Evolutionary conservation across 2,113 vertebrate genomes (phyloP), one percentile per base, ranked within the genome.

Genomic region (Atlantisia rogersi): DNA sequence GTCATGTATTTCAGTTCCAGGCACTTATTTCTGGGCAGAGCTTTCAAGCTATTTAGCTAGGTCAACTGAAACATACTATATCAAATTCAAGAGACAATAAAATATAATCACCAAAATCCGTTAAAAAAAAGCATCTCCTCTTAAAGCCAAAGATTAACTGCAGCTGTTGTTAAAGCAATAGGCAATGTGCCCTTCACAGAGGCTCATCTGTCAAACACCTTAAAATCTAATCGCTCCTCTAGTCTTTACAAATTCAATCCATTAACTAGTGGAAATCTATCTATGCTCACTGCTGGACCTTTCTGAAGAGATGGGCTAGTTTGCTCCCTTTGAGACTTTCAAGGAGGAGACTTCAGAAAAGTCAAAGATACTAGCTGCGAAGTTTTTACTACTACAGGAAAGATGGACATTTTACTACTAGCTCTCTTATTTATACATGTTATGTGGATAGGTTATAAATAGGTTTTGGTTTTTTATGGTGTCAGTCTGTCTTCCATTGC

Each of bases 111-210:
- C 18, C 10, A 84, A 86, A 87, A 82, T 52, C 42, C 40, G 24
- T 48, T 25, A 79, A 68, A 76, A 56, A 46, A 26, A 22, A 4
- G 1, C 9, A 31, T 25, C 16, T 39, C 22, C 15, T 81, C 35
- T 44, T 81, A 77, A 90, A 90, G 46, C 46, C 75, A 88, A 89
- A 88, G 86, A 94, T 88, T 88, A 94, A 84, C 52, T 68, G 14
- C 4, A 22, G 9, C 28, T 68, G 16, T 64, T 95, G 82, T 68
- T 92, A 91, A 93, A 95, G 55, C 58, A 94, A 82, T 77, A 82
- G 37, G 3, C 35, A 85, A 32, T 74, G 42, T 74, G 55, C 55
- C 55, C 55, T 83, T 94, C 68, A 83, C 16, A 86, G 50, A 31
- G 88, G 9, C 21, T 90, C 80, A 88, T 92, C 82, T 81, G 46